Base-by-base conservation (phyloP, 2,113 vertebrate genomes). In the Tylochromis polylepis region DNA sequence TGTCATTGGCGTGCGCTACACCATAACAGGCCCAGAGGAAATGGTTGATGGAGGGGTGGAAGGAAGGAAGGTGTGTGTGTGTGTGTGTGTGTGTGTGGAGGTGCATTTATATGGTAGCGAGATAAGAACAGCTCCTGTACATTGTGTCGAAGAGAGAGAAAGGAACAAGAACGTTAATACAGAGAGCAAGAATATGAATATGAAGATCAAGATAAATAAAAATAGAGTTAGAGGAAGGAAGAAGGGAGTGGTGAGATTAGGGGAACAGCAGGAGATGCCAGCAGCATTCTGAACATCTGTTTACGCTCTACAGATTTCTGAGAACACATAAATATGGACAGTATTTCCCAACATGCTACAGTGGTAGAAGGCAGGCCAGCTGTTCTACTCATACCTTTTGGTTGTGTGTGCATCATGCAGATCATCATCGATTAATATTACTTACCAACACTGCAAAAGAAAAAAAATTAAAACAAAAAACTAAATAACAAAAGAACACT, bases 21-120 rank as follows among this genome's bases (percentile, higher is more conserved):
- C 86, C 84, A 90, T 95, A 95, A 95, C 93, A 94, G 90, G 90
- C 92, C 92, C 92, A 58, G 9, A 90, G 91, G 84, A 20, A 75
- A 70, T 12, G 67, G 11, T 75, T 41, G n/a, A 38, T 27, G 57
- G 15, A 36, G 53, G 38, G 34, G 3, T 9, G 49, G 22, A 31
- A 31, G 57, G 27, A 8, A 12, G 11, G 22, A 20, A 4, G 43
- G 34, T 6, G 8, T 70, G 65, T 16, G 65, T 27, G 38, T 70
- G 65, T 3, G 34, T 6, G 8, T 70, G 65, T 16, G 65, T 27
- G 38, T 70, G 65, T 3, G 36, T 24, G n/a, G 2, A 41, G 67
- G 46, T 53, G 20, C 11, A 6, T 31, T 55, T 27, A 41, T 31
- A 53, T 34, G 86, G 16, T 58, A 81, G 60, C 3, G 12, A 84